Evolutionary conservation across 37 sponge, comb jelly and placozoan species (phyloP), one percentile per base, ranked within the genome.

Genomic region (Hexactinellida sp.): DNA sequence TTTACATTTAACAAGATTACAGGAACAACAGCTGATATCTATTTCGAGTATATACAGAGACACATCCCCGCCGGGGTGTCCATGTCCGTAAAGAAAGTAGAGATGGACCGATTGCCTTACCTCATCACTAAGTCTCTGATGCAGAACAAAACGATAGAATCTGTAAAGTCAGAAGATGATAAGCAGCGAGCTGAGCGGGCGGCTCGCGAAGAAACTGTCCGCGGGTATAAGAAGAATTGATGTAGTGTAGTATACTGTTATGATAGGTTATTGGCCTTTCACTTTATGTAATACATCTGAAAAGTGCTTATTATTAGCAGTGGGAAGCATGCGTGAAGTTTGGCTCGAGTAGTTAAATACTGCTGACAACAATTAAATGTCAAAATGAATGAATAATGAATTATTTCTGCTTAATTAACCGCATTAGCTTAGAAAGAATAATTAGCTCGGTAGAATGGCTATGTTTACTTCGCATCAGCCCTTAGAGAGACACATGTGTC

Each of bases 21-120:
- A n/a, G 95, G 93, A 0, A 95, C 90, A n/a, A 93, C 95, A 0
- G 87, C 95, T 0, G 93, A 95, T 54, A 85, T 95, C 9, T 95
- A 90, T 39, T 85, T 95, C 35, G 95, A 95, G 88, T 95, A 95
- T 91, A 93, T 90, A 36, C 95, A 95, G 87, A 86, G 95, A 36
- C 93, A 95, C 54, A 83, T 95, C 0, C 93, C 95, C 0, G 95
- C 89, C 82, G 95, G 95, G 0, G 90, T 93, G 3, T 63, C 88
- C 16, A 95, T 95, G 95, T 87, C 87, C 63, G 92, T 95, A 13
- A 88, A 89, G 34, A 90, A 94, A 88, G 92, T 91, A 39, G 76
- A 63, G 13, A 10, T 63, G 30, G 76, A 63, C 30, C 76, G 76
- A 7, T 63, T 63, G 30, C 76, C 76, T n/a, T 63, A 63, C 30